Evolutionary conservation across 2,113 vertebrate genomes (phyloP).

Genomic region (Daphoenositta chrysoptera): DNA sequence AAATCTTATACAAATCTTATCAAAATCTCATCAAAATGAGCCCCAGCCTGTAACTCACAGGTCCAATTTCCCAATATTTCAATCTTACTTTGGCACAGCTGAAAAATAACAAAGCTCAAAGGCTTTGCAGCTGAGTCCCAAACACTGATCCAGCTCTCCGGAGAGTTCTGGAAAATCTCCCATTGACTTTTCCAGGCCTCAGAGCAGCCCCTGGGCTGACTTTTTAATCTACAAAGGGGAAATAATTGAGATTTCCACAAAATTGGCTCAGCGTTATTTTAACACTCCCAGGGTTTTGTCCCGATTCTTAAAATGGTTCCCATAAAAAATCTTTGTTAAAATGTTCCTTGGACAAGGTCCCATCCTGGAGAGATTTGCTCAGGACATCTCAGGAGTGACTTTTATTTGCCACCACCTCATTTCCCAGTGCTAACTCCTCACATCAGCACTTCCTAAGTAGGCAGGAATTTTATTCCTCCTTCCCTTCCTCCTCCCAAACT

Average conservation of each 20-base stretch:
- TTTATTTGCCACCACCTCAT: neutral
- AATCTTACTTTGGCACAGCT: neutral
- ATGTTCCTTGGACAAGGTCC: neutral
- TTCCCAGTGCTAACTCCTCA: neutral
- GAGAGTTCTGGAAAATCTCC: neutral
- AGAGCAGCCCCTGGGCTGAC: neutral
- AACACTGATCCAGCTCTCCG: neutral
- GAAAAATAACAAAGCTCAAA: neutral
- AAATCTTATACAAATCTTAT: neutral
- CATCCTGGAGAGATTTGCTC: neutral
- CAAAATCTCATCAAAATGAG: neutral
- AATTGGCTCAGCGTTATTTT: neutral
- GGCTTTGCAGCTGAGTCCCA: neutral
- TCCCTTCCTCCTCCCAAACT: neutral
- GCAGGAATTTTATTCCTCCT: neutral
- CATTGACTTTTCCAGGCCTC: neutral
- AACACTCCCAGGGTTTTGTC: neutral
- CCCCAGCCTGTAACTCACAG: neutral
- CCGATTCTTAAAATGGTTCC: neutral
- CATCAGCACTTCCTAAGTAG: neutral
- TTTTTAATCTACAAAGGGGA: neutral
- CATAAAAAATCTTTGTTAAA: neutral
- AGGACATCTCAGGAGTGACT: neutral
- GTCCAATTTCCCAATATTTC: neutral
- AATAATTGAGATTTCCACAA: constrained; percentile 8